phyloP scores from a whole-genome alignment of 2,888 invertebrate species.

The Podotricha telesiphe region DNA sequence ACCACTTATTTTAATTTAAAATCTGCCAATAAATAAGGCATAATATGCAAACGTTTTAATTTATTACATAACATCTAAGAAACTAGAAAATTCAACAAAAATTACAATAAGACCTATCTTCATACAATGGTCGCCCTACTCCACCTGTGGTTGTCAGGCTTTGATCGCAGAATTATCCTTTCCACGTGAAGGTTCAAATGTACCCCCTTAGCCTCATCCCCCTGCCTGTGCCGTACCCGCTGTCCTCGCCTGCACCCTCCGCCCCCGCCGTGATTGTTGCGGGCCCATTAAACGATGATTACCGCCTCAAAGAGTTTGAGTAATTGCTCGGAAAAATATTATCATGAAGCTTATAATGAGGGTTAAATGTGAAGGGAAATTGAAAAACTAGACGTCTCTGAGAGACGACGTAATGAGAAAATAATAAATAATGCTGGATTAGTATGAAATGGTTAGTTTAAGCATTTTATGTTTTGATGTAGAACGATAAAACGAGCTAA shows the following conservation, averaged over 20 bases:
- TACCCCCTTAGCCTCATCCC: neutral
- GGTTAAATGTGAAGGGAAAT: constrained; percentile 27
- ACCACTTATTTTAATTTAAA: no score
- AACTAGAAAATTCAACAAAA: neutral
- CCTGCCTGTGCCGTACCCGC: neutral
- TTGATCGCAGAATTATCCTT: constrained; percentile 67
- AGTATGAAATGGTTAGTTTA: neutral
- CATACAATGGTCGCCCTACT: constrained; percentile 46
- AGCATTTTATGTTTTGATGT: neutral
- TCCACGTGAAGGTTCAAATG: constrained; percentile 52
- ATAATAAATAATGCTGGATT: constrained; percentile 13
- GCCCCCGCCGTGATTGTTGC: constrained; percentile 45
- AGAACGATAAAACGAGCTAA: neutral
- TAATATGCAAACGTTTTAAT: no score
- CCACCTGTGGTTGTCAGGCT: constrained; percentile 62
- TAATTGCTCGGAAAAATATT: constrained; percentile 46
- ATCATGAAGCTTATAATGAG: constrained; percentile 39
- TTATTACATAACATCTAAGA: neutral
- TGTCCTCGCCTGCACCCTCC: constrained; percentile 7
- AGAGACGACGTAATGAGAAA: constrained; percentile 15
- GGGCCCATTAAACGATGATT: constrained; percentile 46
- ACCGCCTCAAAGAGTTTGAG: constrained; percentile 46
- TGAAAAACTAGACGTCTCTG: constrained; percentile 25
- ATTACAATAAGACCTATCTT: constrained; percentile 35
- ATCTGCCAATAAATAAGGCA: no score